Percentiles rank a stretch among this genome's conserved stretches.
Conservation (phyloP, 1,140 invertebrate genomes). For the Pachypeltis micranthus region DNA sequence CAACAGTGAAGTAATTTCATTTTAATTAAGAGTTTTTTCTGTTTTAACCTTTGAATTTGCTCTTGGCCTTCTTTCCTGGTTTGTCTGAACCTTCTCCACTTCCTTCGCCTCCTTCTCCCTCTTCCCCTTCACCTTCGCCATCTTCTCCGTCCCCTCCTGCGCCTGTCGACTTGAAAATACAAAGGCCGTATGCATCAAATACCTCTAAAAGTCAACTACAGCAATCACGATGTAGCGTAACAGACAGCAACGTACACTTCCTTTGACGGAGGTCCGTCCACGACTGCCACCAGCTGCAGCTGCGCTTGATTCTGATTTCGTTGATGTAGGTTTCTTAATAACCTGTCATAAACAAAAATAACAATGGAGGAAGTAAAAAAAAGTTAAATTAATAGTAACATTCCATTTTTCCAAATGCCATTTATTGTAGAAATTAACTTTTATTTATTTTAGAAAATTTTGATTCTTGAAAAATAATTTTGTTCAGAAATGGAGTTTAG, state of each 20-base stretch:
- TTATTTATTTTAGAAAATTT: too few relatives aligned
- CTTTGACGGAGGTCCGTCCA: conserved; percentile 16
- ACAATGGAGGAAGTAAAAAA: too few relatives aligned
- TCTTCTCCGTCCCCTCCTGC: conserved; percentile 27
- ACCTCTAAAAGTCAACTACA: not conserved
- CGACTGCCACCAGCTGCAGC: conserved; percentile 10
- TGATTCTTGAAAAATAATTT: too few relatives aligned
- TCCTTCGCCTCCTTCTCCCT: conserved; percentile 36
- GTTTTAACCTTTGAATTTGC: conserved; percentile 29
- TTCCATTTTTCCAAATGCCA: too few relatives aligned
- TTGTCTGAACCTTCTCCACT: conserved; percentile 33
- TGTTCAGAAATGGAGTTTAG: too few relatives aligned
- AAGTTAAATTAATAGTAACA: not conserved
- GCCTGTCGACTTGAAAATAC: conserved; percentile 3
- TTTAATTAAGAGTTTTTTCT: not conserved
- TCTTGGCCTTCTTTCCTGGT: conserved; percentile 35
- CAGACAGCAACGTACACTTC: conserved; percentile 19
- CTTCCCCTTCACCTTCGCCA: conserved; percentile 22
- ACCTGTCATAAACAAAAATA: not conserved
- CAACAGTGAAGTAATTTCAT: not conserved
- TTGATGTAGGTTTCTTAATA: conserved; percentile 3
- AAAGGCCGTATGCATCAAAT: not conserved
- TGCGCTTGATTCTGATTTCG: conserved; percentile 6
- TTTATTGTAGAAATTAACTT: too few relatives aligned
- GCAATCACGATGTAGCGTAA: not conserved